Evolutionary conservation across 2,797 vertebrate species (phyloP).

Genomic region (Enteromius unitaeniatus): DNA sequence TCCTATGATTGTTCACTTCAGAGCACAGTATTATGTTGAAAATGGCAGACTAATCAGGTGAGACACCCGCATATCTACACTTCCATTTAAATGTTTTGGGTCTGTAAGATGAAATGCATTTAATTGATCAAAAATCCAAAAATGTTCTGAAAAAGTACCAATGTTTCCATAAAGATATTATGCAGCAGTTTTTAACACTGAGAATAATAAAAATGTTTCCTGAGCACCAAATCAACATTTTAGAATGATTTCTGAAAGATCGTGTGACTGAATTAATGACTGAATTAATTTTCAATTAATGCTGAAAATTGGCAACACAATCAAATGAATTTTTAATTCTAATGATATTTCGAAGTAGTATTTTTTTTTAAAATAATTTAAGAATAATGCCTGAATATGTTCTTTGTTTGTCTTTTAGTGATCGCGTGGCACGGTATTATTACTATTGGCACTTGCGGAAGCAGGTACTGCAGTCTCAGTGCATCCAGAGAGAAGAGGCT

Average conservation of each 20-base stretch:
- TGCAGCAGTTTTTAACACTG: background rate
- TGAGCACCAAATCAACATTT: background rate
- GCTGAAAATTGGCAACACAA: too few species aligned
- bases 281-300: too few species aligned
- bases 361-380: background rate
- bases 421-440: conserved; percentile 91
- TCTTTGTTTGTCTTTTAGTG: conserved; percentile 73
- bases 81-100: background rate
- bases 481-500: conserved; percentile 91
- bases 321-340: background rate
- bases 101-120: background rate
- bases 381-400: background rate
- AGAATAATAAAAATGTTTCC: background rate
- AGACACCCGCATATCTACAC: conserved; percentile 36
- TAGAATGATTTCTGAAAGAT: background rate
- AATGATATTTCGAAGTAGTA: background rate
- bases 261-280: too few species aligned
- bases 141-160: background rate
- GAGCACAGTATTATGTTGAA: conserved; percentile 98
- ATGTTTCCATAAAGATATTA: background rate
- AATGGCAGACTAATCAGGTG: conserved; percentile 95
- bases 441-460: conserved; percentile 99
- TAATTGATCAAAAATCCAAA: background rate
- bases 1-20: conserved; percentile 98
- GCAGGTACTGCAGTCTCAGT: conserved; percentile 93